phyloP scores from a whole-genome alignment of 2,113 vertebrate genomes.

The Miniopterus natalensis region DNA sequence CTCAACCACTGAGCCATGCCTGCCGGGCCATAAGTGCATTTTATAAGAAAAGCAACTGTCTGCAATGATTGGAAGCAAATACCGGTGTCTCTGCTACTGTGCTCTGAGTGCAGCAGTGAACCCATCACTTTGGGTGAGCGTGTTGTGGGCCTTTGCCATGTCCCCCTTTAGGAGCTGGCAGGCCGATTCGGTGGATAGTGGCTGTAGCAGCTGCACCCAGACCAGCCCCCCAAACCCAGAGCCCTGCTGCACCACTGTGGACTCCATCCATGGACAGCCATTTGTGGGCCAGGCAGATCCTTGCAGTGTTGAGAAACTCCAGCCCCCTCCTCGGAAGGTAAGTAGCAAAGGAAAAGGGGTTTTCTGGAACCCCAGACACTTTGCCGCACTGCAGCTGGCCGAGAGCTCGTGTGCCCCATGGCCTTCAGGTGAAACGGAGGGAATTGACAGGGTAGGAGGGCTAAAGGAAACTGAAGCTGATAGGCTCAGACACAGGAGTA shows the following conservation, averaged over 20 bases:
- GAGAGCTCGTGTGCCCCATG: not conserved
- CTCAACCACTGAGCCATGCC: no score
- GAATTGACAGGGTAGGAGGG: not conserved
- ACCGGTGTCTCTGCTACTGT: not conserved
- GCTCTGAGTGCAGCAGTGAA: not conserved
- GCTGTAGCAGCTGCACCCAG: slow-evolving; percentile 96
- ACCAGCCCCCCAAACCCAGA: slow-evolving; percentile 91
- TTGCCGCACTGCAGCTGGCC: not conserved
- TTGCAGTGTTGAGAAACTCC: slow-evolving; percentile 87
- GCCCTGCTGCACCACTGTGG: slow-evolving; percentile 87
- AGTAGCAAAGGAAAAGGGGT: not conserved
- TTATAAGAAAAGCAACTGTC: not conserved
- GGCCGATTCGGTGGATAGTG: slow-evolving; percentile 97
- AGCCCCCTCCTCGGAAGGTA: slow-evolving; percentile 90
- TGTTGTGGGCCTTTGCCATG: slow-evolving; percentile 19
- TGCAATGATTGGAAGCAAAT: not conserved
- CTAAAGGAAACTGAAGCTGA: not conserved
- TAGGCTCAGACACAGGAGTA: not conserved
- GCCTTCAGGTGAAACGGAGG: not conserved
- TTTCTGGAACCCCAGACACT: not conserved
- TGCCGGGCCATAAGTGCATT: no score
- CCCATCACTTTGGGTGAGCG: not conserved
- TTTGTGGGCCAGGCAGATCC: slow-evolving; percentile 89
- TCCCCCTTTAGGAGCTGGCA: slow-evolving; percentile 94
- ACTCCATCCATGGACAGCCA: slow-evolving; percentile 85